Percentiles rank a stretch among this genome's conserved stretches.
Evolutionary conservation across 1,140 invertebrate species (phyloP).

Genomic region (Leptinotarsa texana): DNA sequence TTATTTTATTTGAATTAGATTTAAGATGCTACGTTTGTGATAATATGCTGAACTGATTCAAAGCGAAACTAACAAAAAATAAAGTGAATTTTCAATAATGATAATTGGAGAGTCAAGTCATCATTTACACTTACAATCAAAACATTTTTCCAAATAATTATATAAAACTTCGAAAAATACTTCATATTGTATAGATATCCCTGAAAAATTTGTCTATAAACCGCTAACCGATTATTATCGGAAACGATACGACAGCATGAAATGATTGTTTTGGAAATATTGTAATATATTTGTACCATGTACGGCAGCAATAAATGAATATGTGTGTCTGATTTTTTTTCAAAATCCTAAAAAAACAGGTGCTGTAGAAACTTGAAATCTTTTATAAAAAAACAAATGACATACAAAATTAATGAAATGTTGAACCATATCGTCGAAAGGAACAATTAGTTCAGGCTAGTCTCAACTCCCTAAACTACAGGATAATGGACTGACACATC

Average conservation of each 20-base stretch:
- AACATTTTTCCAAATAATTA: no score
- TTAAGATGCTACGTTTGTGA: constrained; percentile 37
- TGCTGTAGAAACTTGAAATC: no score
- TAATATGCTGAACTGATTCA: constrained; percentile 34
- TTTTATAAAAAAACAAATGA: no score
- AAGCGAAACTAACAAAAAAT: constrained; percentile 14
- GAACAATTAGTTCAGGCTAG: no score
- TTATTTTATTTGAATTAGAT: constrained; percentile 11
- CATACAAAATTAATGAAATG: no score
- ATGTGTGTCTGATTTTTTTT: not conserved
- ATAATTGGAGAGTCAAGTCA: no score
- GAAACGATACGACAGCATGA: constrained; percentile 25
- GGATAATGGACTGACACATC: no score
- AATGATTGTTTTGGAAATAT: not conserved
- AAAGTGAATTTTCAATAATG: not conserved
- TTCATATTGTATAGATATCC: not conserved
- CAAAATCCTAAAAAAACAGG: no score
- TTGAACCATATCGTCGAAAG: no score
- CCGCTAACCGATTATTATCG: constrained; percentile 29
- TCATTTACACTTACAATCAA: no score
- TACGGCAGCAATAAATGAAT: constrained; percentile 25
- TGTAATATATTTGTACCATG: constrained; percentile 35
- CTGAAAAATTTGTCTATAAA: constrained; percentile 1
- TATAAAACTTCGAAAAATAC: no score
- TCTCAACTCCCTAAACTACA: no score